Evolutionary conservation across 2,113 vertebrate genomes (phyloP).

Genomic region (Grallaria varia): DNA sequence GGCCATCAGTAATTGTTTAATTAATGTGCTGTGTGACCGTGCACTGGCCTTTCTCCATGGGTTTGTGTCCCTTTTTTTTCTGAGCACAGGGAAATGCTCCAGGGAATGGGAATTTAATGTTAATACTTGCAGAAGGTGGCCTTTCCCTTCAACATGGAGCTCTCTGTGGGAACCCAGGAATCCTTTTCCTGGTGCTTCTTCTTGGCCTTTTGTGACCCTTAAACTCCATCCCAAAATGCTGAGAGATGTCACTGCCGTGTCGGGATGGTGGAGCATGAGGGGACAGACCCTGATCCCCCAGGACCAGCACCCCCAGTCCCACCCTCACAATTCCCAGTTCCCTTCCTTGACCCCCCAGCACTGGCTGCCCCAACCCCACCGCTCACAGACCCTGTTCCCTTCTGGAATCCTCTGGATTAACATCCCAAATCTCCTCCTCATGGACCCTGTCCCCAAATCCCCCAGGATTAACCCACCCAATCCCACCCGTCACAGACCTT

Average conservation of each 20-base stretch:
- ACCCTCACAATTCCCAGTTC: too few species aligned
- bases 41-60: neutral
- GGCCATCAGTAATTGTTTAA: neutral
- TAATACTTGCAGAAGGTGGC: slow-evolving; percentile 17
- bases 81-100: neutral
- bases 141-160: neutral
- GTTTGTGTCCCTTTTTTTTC: neutral
- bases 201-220: accelerated
- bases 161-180: neutral
- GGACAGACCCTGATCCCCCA: neutral
- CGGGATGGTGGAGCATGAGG: neutral
- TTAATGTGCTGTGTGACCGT: neutral
- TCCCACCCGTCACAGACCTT: too few species aligned
- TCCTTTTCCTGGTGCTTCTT: neutral
- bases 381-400: neutral
- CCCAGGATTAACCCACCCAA: too few species aligned
- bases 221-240: neutral
- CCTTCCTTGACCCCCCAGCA: too few species aligned
- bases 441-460: too few species aligned
- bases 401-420: too few species aligned
- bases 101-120: neutral
- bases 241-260: neutral
- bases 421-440: too few species aligned
- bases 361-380: too few species aligned
- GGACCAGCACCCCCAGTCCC: too few species aligned